A percentile compares a stretch with the other conserved stretches of the same genome.
These are phyloP conservation scores for Platichthys stellatus DNA, from an alignment of 2,113 vertebrate genomes.

Conservation along the genomic window DNA sequence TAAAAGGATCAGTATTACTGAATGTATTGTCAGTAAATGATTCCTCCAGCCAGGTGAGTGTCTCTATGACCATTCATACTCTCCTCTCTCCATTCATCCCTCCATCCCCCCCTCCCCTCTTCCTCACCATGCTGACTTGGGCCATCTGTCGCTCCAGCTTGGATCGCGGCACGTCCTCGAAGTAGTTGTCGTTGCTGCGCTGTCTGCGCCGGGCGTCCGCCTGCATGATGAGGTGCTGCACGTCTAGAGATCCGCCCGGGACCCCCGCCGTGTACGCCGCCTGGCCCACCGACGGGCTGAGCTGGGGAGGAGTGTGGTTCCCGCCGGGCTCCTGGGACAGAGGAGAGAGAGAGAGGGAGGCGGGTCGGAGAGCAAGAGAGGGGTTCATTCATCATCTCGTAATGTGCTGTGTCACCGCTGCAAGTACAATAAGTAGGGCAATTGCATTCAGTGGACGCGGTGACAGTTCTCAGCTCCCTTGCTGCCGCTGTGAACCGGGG, in stretches of 20 bases:
- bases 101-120: slow-evolving; percentile 21
- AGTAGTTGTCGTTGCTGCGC: slow-evolving; percentile 99
- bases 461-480: slow-evolving; percentile 33
- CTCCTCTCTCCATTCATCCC: slow-evolving; percentile 48
- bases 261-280: slow-evolving; percentile 92
- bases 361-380: slow-evolving; percentile 7
- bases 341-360: not conserved
- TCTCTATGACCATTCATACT: slow-evolving; percentile 46
- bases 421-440: slow-evolving; percentile 47
- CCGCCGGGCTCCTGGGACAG: slow-evolving; percentile 91
- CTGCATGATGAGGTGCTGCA: slow-evolving; percentile 99
- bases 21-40: not conserved
- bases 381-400: slow-evolving; percentile 60
- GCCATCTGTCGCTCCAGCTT: slow-evolving; percentile 99
- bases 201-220: slow-evolving; percentile 97
- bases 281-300: slow-evolving; percentile 96
- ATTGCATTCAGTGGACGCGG: slow-evolving; percentile 17
- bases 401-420: slow-evolving; percentile 53
- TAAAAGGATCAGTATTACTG: not conserved
- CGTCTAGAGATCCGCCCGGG: slow-evolving; percentile 92
- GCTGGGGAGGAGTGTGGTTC: slow-evolving; percentile 97
- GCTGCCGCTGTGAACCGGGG: slow-evolving; percentile 1
- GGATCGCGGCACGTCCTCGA: slow-evolving; percentile 97
- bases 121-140: slow-evolving; percentile 93
- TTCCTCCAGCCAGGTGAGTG: not conserved